Evolutionary conservation across 2,797 vertebrate genomes (phyloP).

Genomic region (Chrysocyon brachyurus): DNA sequence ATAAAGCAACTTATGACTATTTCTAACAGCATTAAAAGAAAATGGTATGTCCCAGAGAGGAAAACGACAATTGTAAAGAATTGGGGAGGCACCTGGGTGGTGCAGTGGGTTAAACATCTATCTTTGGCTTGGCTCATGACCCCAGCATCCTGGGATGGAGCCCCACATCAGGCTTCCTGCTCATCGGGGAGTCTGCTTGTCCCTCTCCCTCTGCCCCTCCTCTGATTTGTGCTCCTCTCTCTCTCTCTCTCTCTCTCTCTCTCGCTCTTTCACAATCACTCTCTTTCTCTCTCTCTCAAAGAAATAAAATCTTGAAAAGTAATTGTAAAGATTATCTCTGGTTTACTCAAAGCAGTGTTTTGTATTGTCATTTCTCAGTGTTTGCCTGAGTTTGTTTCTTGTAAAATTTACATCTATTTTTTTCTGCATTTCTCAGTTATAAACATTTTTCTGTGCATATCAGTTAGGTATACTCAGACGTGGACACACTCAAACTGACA

Average conservation of each 20-base stretch:
- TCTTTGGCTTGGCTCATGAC: neutral
- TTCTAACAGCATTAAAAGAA: conserved; percentile 12
- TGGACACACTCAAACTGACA: neutral
- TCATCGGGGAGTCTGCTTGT: neutral
- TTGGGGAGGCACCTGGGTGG: too few relatives aligned
- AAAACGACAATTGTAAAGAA: neutral
- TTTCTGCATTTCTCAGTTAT: neutral
- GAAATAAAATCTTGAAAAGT: neutral
- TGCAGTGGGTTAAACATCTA: neutral
- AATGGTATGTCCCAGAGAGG: neutral
- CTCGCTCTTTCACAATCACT: too few relatives aligned
- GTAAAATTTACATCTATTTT: neutral
- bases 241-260: neutral
- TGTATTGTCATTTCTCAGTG: too few relatives aligned
- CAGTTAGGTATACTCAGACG: neutral
- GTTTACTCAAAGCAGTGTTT: neutral
- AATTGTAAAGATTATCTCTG: neutral
- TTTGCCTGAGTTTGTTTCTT: too few relatives aligned
- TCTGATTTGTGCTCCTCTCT: neutral
- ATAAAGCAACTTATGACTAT: neutral
- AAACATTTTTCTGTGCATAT: neutral
- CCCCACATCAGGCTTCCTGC: neutral
- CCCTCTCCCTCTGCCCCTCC: neutral
- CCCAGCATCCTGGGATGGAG: neutral
- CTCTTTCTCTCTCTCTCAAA: neutral